Conservation (phyloP, 2,888 invertebrate species). For the Drosophila aldrichi region DNA sequence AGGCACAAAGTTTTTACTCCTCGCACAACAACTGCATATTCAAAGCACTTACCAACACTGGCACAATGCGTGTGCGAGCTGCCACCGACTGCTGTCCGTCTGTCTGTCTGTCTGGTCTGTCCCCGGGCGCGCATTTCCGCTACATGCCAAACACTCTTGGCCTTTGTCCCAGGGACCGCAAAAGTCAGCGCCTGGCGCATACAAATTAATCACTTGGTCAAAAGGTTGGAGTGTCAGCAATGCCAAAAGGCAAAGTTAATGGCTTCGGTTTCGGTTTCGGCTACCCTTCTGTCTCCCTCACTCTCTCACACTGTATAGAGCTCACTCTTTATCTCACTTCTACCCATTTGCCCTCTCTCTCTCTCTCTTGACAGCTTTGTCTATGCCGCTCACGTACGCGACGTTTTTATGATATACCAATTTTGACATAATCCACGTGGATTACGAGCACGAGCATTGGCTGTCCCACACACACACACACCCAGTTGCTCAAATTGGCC, state of each 20-base stretch:
- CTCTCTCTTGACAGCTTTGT: conserved; percentile 34
- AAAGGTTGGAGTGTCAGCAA: conserved; percentile 65
- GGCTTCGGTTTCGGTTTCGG: conserved; percentile 49
- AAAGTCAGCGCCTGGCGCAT: conserved; percentile 76
- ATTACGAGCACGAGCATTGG: conserved; percentile 65
- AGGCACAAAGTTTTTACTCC: conserved; percentile 61
- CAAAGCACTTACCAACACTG: conserved; percentile 55
- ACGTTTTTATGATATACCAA: conserved; percentile 84
- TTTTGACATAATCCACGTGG: conserved; percentile 83
- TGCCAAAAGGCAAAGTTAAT: conserved; percentile 56
- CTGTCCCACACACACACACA: conserved; percentile 6
- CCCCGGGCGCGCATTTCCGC: conserved; percentile 77
- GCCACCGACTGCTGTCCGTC: not conserved
- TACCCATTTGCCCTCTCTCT: too few relatives aligned
- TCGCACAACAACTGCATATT: conserved; percentile 40
- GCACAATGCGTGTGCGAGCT: conserved; percentile 9
- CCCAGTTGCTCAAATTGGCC: conserved; percentile 60
- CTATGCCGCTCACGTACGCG: conserved; percentile 76
- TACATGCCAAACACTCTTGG: conserved; percentile 79
- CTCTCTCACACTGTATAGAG: not conserved
- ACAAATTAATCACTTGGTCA: conserved; percentile 74
- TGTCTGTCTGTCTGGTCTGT: conserved; percentile 29
- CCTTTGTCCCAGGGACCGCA: conserved; percentile 74
- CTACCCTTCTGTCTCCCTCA: not conserved
- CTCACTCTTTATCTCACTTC: conserved; percentile 1